Evolutionary conservation across 1,140 invertebrate species (phyloP).

Genomic region (Drosophila ananassae): DNA sequence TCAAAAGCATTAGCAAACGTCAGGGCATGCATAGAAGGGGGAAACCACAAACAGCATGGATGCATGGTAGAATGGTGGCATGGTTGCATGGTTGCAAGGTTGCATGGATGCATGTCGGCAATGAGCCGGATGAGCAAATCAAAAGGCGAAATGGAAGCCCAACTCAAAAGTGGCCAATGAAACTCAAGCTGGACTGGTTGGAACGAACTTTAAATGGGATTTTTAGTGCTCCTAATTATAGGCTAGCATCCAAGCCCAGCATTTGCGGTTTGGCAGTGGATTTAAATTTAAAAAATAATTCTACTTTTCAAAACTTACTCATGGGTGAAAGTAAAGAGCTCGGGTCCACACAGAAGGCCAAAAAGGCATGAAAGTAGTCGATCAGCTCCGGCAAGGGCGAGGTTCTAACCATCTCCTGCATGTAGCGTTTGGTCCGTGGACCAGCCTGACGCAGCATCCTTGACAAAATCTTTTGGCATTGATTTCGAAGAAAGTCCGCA

Average conservation of each 20-base stretch:
- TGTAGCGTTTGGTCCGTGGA: conserved; percentile 90
- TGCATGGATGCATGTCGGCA: conserved; percentile 1
- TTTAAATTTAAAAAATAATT: not conserved
- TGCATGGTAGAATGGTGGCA: conserved; percentile 1
- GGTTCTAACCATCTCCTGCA: conserved; percentile 91
- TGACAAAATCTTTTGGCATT: conserved; percentile 92
- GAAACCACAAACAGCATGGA: conserved; percentile 38
- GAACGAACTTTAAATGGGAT: conserved; percentile 22
- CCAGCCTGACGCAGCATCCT: conserved; percentile 89
- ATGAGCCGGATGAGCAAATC: conserved; percentile 38
- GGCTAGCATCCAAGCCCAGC: conserved; percentile 33
- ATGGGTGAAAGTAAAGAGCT: conserved; percentile 92
- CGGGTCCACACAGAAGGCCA: conserved; percentile 97
- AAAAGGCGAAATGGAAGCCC: conserved; percentile 34
- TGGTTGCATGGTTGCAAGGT: conserved; percentile 1
- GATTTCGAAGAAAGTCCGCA: conserved; percentile 94
- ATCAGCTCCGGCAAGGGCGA: conserved; percentile 92
- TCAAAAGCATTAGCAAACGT: conserved; percentile 78
- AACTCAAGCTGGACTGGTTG: conserved; percentile 40
- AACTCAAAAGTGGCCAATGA: conserved; percentile 46
- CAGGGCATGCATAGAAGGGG: conserved; percentile 54
- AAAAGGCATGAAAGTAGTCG: conserved; percentile 97
- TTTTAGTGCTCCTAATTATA: conserved; percentile 52
- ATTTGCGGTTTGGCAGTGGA: conserved; percentile 20
- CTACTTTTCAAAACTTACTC: conserved; percentile 87